Evolutionary conservation across 2,888 invertebrate genomes (phyloP), one percentile per base, ranked within the genome.

Genomic region (Cartodere bifasciata): DNA sequence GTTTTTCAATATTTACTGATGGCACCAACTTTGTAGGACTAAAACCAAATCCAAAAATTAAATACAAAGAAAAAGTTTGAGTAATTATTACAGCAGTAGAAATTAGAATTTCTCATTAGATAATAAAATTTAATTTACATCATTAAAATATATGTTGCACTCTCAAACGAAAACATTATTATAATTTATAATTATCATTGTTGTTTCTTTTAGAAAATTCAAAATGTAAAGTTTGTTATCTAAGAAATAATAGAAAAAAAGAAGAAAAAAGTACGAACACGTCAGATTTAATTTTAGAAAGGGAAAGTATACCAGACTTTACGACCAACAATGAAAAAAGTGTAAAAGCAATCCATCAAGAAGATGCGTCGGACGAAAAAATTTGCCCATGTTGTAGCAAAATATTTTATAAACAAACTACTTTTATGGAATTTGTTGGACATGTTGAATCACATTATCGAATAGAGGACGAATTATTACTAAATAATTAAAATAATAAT

Each of bases 371-470:
- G 11, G 56, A 52, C 41, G 63, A 66, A 42, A 75, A 72, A 54
- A 73, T 78, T 29, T 85, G 85, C 46, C 85, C 85, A 0, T 68
- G 85, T 62, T 85, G 85, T 57, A 75, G 73, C 6, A 64, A 67
- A 52, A 61, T 63, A 39, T 84, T 75, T 49, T 60, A 61, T 24
- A 67, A 65, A 49, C 62, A 68, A 10, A 7, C 24, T 9, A 6
- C 33, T 11, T 33, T 33, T 20, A 13, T 25, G 6, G 24, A 16
- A 14, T 33, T 33, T 21, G 33, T 33, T 12, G 14, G 4, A 11
- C 33, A 33, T 13, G 33, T 33, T 2, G 33, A 33, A 16, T 29
- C 33, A 3, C 33, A 33, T 13, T 33, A n/a, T n/a, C n/a, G n/a
- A n/a, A n/a, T n/a, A n/a, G n/a, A n/a, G n/a, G n/a, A n/a, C n/a